Evolutionary conservation across 2,888 invertebrate species (phyloP).

Genomic region (Corbicula japonica): DNA sequence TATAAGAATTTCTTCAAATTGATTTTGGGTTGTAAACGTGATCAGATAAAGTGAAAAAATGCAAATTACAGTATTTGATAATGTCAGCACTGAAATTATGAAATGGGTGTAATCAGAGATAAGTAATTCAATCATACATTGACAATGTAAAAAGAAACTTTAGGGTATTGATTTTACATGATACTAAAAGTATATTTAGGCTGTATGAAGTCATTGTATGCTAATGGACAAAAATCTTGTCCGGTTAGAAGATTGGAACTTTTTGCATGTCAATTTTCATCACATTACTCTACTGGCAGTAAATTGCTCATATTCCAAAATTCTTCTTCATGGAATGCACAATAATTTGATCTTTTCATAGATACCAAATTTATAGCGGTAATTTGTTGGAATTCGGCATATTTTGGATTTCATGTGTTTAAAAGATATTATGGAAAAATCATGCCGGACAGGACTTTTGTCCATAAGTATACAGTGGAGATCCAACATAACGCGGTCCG

Average conservation of each 20-base stretch:
- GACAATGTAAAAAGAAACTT: neutral
- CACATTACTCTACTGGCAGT: neutral
- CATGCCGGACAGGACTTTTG: too few species aligned
- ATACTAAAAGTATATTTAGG: neutral
- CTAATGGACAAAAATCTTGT: neutral
- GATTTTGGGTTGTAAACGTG: slow-evolving; percentile 25
- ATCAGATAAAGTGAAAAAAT: slow-evolving; percentile 20
- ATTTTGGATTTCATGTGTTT: too few species aligned
- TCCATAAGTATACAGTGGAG: too few species aligned
- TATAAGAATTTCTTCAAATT: slow-evolving; percentile 7
- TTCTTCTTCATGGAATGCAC: too few species aligned
- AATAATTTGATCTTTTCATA: too few species aligned
- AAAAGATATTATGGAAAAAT: too few species aligned
- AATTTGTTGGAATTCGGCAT: too few species aligned
- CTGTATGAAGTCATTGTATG: neutral
- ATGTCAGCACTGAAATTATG: too few species aligned
- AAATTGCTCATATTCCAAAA: too few species aligned
- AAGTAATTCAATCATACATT: neutral
- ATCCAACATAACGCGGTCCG: too few species aligned
- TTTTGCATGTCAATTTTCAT: neutral
- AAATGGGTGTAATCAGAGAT: neutral
- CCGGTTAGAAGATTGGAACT: neutral
- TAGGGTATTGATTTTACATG: neutral
- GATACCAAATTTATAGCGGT: too few species aligned
- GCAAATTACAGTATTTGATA: too few species aligned